Base-by-base conservation (phyloP, 1,140 invertebrate genomes). In the Calycopis cecrops region DNA sequence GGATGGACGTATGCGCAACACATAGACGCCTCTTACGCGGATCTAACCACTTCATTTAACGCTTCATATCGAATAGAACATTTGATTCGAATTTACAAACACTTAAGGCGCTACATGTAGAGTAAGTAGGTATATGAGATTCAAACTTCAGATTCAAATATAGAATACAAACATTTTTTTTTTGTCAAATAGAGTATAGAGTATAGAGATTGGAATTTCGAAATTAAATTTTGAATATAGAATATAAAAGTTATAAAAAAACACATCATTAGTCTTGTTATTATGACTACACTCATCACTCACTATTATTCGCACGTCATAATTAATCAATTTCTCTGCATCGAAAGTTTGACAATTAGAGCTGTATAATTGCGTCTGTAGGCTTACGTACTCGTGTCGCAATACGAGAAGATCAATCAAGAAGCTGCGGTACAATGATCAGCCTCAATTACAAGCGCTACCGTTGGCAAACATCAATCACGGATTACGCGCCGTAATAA, bases 401-500 rank as follows among this genome's bases (percentile, higher is more conserved):
- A 75, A 79, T 35, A 55, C 57, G 57, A 49, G 62, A 62, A 67
- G 65, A 77, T 83, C 71, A 69, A 75, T 82, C 76, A 79, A 59
- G 21, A 54, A 53, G 50, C 59, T 48, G 51, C 59, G 64, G 64
- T 62, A 77, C 76, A 75, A 82, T 77, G 57, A 63, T 57, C 48
- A 38, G 55, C 69, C 59, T 80, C 76, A 74, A 77, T 82, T 79
- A 80, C 62, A 63, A 47, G 48, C 40, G 75, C 78, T 82, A 76
- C 78, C 74, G 78, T 79, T 76, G 66, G 64, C 73, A 55, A 63
- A 72, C 74, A 81, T 81, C 77, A 81, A 81, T 82, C 79, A 79
- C 58, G 64, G 68, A 78, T 80, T 78, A 80, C 68, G 60, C 64
- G 52, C 40, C 53, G 68, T 85, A 80, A 83, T 81, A 77, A 83